A percentile compares a stretch with the other conserved stretches of the same genome.
Conservation (phyloP, 2,888 invertebrate species). For the Acleris holmiana region DNA sequence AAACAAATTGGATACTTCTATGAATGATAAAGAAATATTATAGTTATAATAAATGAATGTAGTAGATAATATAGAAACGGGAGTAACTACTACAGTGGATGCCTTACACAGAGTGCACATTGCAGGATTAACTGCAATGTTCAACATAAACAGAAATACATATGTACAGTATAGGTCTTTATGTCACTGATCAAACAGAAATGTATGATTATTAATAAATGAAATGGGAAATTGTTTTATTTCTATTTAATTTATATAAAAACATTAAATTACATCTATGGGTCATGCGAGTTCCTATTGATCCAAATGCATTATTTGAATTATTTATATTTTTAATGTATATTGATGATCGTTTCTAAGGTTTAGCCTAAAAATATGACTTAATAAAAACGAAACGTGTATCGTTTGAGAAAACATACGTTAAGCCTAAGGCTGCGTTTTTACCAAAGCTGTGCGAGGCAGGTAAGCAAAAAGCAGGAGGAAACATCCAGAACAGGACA, state of each 20-base stretch:
- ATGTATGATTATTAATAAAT: background rate
- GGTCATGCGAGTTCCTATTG: background rate
- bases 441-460: no score
- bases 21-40: slow-evolving; percentile 46
- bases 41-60: slow-evolving; percentile 31
- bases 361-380: no score
- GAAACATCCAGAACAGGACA: no score
- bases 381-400: no score
- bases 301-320: background rate
- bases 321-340: background rate
- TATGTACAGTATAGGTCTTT: slow-evolving; percentile 20
- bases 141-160: slow-evolving; percentile 24
- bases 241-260: background rate
- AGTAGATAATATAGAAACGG: slow-evolving; percentile 17
- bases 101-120: slow-evolving; percentile 51
- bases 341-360: background rate
- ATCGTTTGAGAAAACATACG: no score
- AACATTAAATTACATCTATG: slow-evolving; percentile 18
- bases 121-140: slow-evolving; percentile 41
- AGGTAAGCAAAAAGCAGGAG: no score
- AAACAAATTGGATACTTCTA: slow-evolving; percentile 58
- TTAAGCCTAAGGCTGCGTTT: no score
- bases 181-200: background rate
- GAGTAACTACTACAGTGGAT: slow-evolving; percentile 47
- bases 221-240: background rate